A percentile compares a stretch with the other conserved stretches of the same genome.
Conservation (phyloP, 2,113 vertebrate species). For the Bettongia penicillata region DNA sequence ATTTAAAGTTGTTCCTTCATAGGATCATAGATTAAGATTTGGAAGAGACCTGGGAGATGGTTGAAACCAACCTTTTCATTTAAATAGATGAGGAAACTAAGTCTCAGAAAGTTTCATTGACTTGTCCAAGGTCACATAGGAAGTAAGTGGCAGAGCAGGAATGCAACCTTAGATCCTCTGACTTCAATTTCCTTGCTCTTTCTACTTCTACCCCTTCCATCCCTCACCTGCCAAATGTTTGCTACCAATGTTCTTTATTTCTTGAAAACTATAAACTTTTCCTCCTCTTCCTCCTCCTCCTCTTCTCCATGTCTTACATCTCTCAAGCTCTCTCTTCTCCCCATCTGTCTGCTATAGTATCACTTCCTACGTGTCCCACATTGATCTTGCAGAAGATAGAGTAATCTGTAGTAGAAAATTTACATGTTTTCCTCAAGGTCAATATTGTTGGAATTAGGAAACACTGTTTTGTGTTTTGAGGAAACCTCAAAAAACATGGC, state of each 20-base stretch:
- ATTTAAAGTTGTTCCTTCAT: neutral
- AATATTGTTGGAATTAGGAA: neutral
- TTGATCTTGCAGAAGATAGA: neutral
- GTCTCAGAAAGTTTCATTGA: neutral
- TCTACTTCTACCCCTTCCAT: neutral
- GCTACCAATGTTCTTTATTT: neutral
- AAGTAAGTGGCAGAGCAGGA: neutral
- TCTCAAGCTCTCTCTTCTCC: neutral
- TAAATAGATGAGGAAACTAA: conserved; percentile 14
- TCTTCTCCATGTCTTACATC: neutral
- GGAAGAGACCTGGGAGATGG: neutral
- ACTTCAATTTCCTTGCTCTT: neutral
- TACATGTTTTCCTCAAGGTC: neutral
- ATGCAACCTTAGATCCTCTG: neutral
- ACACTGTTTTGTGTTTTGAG: neutral
- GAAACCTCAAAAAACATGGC: neutral
- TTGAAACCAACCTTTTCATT: neutral
- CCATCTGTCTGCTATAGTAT: neutral
- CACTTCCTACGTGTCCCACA: neutral
- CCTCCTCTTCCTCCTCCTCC: neutral
- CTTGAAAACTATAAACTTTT: neutral
- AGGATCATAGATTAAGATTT: neutral
- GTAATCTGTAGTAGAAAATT: neutral
- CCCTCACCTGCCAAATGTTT: neutral
- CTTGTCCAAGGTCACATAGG: conserved; percentile 2